Percentiles rank a stretch among this genome's conserved stretches.
Conservation (phyloP, 2,113 vertebrate genomes). For the Eira barbara region DNA sequence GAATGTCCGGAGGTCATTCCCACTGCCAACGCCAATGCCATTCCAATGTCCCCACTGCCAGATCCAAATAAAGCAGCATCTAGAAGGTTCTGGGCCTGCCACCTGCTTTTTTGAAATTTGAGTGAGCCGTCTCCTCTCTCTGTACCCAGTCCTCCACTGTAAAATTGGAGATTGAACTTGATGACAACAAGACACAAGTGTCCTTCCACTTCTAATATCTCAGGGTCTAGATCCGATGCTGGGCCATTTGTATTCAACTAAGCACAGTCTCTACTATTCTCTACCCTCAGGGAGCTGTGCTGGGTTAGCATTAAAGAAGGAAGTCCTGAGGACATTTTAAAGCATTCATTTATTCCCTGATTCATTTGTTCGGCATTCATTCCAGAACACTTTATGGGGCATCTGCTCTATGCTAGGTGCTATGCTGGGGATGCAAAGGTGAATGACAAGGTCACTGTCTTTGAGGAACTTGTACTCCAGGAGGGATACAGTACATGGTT, state of each 20-base stretch:
- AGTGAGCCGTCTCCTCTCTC: neutral
- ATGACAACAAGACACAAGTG: neutral
- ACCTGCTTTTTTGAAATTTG: neutral
- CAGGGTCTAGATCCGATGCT: neutral
- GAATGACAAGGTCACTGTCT: neutral
- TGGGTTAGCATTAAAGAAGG: neutral
- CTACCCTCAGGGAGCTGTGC: neutral
- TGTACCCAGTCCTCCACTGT: neutral
- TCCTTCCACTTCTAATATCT: neutral
- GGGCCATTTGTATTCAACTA: accelerated
- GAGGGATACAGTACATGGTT: neutral
- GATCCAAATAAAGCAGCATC: accelerated
- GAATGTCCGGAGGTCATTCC: neutral
- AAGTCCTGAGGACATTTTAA: neutral
- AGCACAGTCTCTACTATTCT: neutral
- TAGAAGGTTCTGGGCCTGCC: neutral
- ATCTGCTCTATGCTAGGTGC: neutral
- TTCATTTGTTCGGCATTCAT: neutral
- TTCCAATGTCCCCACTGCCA: neutral
- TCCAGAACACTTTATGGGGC: neutral
- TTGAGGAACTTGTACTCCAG: neutral
- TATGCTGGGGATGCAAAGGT: neutral
- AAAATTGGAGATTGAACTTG: neutral
- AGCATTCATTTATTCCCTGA: neutral
- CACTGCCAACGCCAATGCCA: neutral